Evolutionary conservation across 23 tunicate species (phyloP), one percentile per base, ranked within the genome.

Genomic region (Diplosoma virens): DNA sequence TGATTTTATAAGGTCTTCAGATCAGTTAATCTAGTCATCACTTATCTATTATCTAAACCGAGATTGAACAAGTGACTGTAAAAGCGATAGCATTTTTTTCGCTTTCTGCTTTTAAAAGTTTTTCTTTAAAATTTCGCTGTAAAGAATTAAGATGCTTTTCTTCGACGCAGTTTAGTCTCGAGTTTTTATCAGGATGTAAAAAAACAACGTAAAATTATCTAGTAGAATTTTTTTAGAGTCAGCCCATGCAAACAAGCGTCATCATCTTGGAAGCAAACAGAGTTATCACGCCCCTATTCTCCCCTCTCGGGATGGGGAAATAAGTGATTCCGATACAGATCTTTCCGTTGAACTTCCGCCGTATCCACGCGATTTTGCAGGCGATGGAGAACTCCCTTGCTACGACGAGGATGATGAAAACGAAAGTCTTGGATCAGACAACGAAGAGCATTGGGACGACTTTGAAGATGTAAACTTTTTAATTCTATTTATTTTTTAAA

Each of bases 391-490:
- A 7, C 4, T 28, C 7, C 69, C 69, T 27, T 29, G 4, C 18
- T 29, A 27, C 30, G 69, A 61, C 2, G 69, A 61, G 17, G 69
- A 61, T 27, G 34, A 29, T 6, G 35, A 80, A 30, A 61, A 7
- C 35, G 34, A 61, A 61, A 27, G 35, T 61, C 54, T 77, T 17
- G 95, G 86, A 58, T 82, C 86, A 22, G 95, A 88, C 35, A 89
- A 75, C 9, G 95, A 87, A 59, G 89, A 94, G 4, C 75, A 88
- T 27, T 88, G 90, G 89, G 87, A 80, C 35, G 95, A 94, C 53
- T 88, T 82, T 79, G 90, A 88, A 59, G 95, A 94, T 81, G 95
- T 81, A 24, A 1, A 16, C n/a, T 45, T 11, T 9, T 45, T 45
- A 45, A 45, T 45, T 45, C 11, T 9, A 45, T 9, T 9, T 45